Base-by-base conservation (phyloP, 2,888 invertebrate genomes). In the Tetanocera ferruginea region DNA sequence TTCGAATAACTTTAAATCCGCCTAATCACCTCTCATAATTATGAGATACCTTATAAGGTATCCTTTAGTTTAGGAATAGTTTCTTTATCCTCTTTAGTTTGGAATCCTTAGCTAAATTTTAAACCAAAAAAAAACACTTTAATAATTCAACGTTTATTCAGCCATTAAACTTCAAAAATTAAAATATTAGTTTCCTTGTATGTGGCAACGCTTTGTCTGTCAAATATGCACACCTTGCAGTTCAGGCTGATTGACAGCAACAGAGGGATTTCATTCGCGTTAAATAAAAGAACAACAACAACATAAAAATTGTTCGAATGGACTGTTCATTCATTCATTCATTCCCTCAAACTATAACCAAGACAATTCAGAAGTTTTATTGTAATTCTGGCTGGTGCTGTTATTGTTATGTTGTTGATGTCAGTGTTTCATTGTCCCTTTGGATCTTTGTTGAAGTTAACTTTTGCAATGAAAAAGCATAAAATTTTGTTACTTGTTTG, bases 221-320 rank as follows among this genome's bases (percentile, higher is more conserved):
- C 14, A 64, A n/a, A 80, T 79, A 81, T 79, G 82, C 85, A 85
- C 85, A 86, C 86, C 85, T 85, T 85, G 86, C 86, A 82, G 86
- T 81, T 82, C 81, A 82, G 83, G 86, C 86, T 86, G 86, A 85
- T 85, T 86, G 85, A 86, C 86, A 85, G 84, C 84, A 71, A 28
- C 31, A 19, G 52, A 51, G 11, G 62, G 31, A 51, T 70, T 70
- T 52, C n/a, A 52, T 28, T 11, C 14, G 19, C 52, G 55, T 25
- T 3, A 52, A 28, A 9, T 14, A 31, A n/a, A 5, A 1, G 17
- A 51, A 66, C 11, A 67, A 49, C 60, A 60, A 60, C 60, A 43
- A 19, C 55, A 72, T 37, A 43, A 57, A 72, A 60, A 23, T 11
- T 72, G 37, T 72, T 51, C 31, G 28, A 57, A 23, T 57, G 31